Conservation (phyloP, 2,113 vertebrate genomes). For the Pimephales promelas region DNA sequence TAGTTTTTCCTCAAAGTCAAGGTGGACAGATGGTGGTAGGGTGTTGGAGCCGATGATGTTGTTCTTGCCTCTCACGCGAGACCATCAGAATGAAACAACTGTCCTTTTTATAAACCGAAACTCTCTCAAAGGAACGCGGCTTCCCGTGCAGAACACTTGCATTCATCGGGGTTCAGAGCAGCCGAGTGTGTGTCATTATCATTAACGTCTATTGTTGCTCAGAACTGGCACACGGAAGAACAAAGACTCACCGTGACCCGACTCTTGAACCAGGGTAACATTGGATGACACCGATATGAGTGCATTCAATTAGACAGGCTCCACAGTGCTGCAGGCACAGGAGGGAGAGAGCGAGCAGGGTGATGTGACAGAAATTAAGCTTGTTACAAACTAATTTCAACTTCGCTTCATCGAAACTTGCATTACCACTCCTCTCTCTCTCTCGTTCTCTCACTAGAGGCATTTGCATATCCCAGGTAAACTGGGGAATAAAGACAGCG, state of each 20-base stretch:
- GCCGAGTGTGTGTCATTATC: slow-evolving; percentile 47
- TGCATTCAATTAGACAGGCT: slow-evolving; percentile 67
- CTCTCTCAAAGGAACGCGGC: slow-evolving; percentile 61
- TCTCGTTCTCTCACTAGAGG: slow-evolving; percentile 53
- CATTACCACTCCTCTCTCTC: slow-evolving; percentile 57
- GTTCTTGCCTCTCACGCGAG: slow-evolving; percentile 64
- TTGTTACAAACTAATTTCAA: slow-evolving; percentile 73
- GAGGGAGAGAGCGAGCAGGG: slow-evolving; percentile 41
- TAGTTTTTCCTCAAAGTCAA: slow-evolving; percentile 64
- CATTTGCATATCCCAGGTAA: slow-evolving; percentile 82
- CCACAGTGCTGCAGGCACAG: slow-evolving; percentile 62
- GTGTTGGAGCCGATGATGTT: slow-evolving; percentile 33
- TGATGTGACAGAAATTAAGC: slow-evolving; percentile 72
- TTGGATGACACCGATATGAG: slow-evolving; percentile 58
- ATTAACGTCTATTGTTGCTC: slow-evolving; percentile 60
- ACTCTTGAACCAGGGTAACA: slow-evolving; percentile 56
- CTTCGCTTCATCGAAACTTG: slow-evolving; percentile 71
- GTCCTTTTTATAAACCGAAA: slow-evolving; percentile 51
- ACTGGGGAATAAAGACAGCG: slow-evolving; percentile 80
- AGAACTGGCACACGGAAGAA: slow-evolving; percentile 58
- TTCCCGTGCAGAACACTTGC: slow-evolving; percentile 45
- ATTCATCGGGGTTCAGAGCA: slow-evolving; percentile 40
- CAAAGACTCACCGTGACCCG: slow-evolving; percentile 64
- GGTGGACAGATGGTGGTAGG: slow-evolving; percentile 70
- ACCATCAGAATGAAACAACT: slow-evolving; percentile 69